These are phyloP conservation scores for Aricia agestis DNA, from an alignment of 1,140 invertebrate genomes.

Conservation along the genomic window DNA sequence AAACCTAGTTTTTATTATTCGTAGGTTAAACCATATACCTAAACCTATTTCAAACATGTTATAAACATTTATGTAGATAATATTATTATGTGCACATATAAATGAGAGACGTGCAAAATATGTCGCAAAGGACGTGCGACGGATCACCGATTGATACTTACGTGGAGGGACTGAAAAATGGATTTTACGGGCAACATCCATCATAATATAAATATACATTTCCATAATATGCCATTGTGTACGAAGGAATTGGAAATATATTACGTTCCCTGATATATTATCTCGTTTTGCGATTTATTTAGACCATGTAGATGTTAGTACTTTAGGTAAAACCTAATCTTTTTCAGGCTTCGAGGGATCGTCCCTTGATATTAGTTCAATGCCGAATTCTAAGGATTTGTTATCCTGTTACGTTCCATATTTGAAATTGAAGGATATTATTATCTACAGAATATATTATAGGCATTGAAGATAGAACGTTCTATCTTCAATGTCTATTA, in stretches of 20 bases:
- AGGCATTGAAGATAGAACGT: too few relatives aligned
- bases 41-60: too few relatives aligned
- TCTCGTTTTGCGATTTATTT: not conserved
- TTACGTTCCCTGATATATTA: not conserved
- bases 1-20: too few relatives aligned
- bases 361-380: not conserved
- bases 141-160: slow-evolving; percentile 48
- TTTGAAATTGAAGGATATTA: too few relatives aligned
- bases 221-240: not conserved
- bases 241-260: not conserved
- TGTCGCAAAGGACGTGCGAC: slow-evolving; percentile 34
- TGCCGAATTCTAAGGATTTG: not conserved
- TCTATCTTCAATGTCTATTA: too few relatives aligned
- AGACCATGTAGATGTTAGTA: not conserved
- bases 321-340: not conserved
- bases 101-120: slow-evolving; percentile 25
- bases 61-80: too few relatives aligned
- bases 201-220: slow-evolving; percentile 22
- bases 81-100: slow-evolving; percentile 27
- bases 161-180: slow-evolving; percentile 39
- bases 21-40: too few relatives aligned
- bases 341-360: not conserved
- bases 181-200: slow-evolving; percentile 32
- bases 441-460: too few relatives aligned
- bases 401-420: not conserved